These are phyloP conservation scores for Isoperla grammatica DNA, from an alignment of 2,888 invertebrate species.

Conservation along the genomic window DNA sequence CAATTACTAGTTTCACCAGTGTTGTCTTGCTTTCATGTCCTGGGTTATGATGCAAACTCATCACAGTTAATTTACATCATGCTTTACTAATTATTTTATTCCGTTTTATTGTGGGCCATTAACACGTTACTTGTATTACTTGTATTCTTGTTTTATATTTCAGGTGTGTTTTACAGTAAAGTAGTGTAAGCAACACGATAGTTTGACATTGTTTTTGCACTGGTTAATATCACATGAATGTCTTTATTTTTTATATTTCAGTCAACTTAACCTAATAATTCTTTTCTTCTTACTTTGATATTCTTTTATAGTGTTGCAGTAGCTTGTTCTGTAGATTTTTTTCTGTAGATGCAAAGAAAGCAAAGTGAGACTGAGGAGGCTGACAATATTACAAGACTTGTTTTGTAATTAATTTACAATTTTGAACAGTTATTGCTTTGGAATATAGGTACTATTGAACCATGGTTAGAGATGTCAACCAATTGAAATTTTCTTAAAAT, in stretches of 20 bases:
- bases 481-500: constrained; percentile 31
- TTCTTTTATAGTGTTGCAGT: constrained; percentile 26
- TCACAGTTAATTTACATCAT: background rate
- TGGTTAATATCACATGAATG: constrained; percentile 9
- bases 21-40: too few relatives aligned
- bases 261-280: constrained; percentile 21
- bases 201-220: constrained; percentile 14
- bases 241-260: constrained; percentile 14
- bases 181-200: constrained; percentile 8
- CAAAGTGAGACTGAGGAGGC: constrained; percentile 4
- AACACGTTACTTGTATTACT: constrained; percentile 5
- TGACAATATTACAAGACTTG: background rate
- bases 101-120: constrained; percentile 1
- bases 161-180: constrained; percentile 15
- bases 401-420: background rate
- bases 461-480: constrained; percentile 18
- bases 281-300: constrained; percentile 20
- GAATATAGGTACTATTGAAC: too few relatives aligned
- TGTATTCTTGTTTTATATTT: constrained; percentile 1
- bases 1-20: too few relatives aligned
- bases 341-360: constrained; percentile 24
- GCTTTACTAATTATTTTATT: constrained; percentile 23
- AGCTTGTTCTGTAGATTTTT: constrained; percentile 25
- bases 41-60: background rate
- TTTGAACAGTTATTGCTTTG: background rate